Evolutionary conservation across 2,797 vertebrate genomes (phyloP), one percentile per base, ranked within the genome.

Genomic region (Muraenolepis orangiensis): DNA sequence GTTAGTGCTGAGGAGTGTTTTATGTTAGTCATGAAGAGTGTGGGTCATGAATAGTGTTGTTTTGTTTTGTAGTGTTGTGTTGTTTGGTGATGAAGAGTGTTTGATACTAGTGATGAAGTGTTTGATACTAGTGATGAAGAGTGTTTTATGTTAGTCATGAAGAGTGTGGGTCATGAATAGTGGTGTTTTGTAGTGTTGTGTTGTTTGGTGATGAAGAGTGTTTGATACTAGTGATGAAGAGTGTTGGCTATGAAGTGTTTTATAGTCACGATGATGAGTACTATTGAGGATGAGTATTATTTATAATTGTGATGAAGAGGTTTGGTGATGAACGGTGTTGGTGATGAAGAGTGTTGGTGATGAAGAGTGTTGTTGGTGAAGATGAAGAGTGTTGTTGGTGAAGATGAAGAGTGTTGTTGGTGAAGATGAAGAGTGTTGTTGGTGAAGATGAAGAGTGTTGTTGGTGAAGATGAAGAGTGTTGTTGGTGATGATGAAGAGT

Each of bases 401-500:
- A n/a, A n/a, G 57, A 26, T 64, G 57, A 26, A 57, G 51, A 26
- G 23, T n/a, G n/a, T 57, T 57, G 36, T 18, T 57, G n/a, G n/a
- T n/a, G n/a, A n/a, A n/a, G 46, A 57, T 23, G 16, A 46, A 18
- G 61, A 10, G 8, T 12, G 23, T 12, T 18, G 4, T 10, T 10
- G n/a, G n/a, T n/a, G n/a, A n/a, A n/a, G 46, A 18, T 18, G 14
- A n/a, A 2, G 46, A 18, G 7, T 57, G 46, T 57, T 1, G 1
- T 10, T 66, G n/a, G n/a, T n/a, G n/a, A n/a, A n/a, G 61, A 23
- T 23, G 68, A 72, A 75, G 18, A 28, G 23, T 79, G 77, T 78
- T 70, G n/a, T n/a, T 34, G 8, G 3, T 57, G 23, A n/a, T 57
- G 51, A 57, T 57, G n/a, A 23, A 23, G 51, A 57, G 23, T 26